Evolutionary conservation across 2,797 vertebrate species (phyloP), one percentile per base, ranked within the genome.

Genomic region (Alcedo atthis): DNA sequence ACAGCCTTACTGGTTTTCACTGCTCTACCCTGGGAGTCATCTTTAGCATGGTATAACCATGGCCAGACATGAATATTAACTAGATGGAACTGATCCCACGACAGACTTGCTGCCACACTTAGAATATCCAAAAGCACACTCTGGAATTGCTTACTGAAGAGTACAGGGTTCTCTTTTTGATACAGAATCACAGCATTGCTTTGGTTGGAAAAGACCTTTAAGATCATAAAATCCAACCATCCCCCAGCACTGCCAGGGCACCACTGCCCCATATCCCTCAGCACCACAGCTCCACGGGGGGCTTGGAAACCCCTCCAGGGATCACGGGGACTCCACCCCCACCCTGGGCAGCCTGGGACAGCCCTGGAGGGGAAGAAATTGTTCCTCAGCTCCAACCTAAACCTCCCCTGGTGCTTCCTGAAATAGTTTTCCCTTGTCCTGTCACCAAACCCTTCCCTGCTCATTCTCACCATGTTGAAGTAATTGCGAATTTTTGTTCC

Each of bases 401-500:
- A 32, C 54, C 54, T 55, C 20, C 54, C 20, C n/a, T 15, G 12
- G 54, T 14, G 20, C n/a, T 4, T 14, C 54, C 32, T 9, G 54
- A 55, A 20, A 8, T 18, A 3, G 12, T 15, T 32, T 55, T n/a
- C 54, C 32, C n/a, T 55, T 21, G 8, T 55, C n/a, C n/a, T 55
- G 8, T 55, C 12, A 32, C n/a, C 32, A 35, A 18, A 3, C 12
- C 20, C 9, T 21, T 28, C 30, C 42, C 28, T 24, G 25, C 7
- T 6, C 20, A 8, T 42, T 43, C 93, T 98, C 97, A 99, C 99
- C 99, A 99, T 99, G 96, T 99, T 99, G 87, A 99, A 99, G 94
- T 99, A 99, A 98, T 99, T 99, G 67, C 99, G 98, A 80, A 99
- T 99, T 97, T 99, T 99, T 70, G 97, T 97, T 94, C 99, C 99